Evolutionary conservation across 2,888 invertebrate species (phyloP).

Genomic region (Seira musarum): DNA sequence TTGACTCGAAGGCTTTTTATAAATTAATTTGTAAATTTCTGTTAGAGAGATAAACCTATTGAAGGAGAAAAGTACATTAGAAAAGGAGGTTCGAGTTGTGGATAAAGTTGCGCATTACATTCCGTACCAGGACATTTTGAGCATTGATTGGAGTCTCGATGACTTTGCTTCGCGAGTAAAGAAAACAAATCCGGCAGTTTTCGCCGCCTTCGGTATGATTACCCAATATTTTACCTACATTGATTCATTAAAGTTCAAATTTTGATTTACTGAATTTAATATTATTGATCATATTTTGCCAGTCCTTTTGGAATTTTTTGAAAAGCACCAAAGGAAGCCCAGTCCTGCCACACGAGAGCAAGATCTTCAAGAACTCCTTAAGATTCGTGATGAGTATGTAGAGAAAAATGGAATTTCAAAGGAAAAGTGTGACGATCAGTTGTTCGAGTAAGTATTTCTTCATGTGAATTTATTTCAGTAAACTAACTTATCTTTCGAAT

Average conservation of each 20-base stretch:
- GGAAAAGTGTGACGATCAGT: constrained; percentile 73
- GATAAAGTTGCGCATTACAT: constrained; percentile 75
- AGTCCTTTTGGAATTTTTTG: constrained; percentile 84
- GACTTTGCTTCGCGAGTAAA: constrained; percentile 78
- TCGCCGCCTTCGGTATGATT: constrained; percentile 62
- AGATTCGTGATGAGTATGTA: constrained; percentile 79
- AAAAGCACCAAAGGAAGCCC: constrained; percentile 81
- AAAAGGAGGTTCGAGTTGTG: constrained; percentile 70
- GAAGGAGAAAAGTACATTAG: constrained; percentile 69
- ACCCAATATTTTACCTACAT: too few relatives aligned
- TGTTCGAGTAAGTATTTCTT: constrained; percentile 73
- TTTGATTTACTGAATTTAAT: not conserved
- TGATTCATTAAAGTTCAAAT: too few relatives aligned
- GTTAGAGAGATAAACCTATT: constrained; percentile 61
- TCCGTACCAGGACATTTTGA: constrained; percentile 80
- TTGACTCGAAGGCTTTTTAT: not conserved
- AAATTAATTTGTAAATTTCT: constrained; percentile 13
- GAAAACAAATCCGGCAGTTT: constrained; percentile 77
- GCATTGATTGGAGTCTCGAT: constrained; percentile 78
- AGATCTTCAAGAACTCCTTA: constrained; percentile 78
- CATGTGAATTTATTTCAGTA: not conserved
- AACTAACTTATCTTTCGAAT: not conserved
- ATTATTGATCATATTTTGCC: constrained; percentile 71
- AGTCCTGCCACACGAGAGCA: constrained; percentile 78
- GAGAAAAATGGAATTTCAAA: constrained; percentile 74